Base-by-base conservation (phyloP, 1,140 invertebrate species). In the Brachionus calyciflorus region DNA sequence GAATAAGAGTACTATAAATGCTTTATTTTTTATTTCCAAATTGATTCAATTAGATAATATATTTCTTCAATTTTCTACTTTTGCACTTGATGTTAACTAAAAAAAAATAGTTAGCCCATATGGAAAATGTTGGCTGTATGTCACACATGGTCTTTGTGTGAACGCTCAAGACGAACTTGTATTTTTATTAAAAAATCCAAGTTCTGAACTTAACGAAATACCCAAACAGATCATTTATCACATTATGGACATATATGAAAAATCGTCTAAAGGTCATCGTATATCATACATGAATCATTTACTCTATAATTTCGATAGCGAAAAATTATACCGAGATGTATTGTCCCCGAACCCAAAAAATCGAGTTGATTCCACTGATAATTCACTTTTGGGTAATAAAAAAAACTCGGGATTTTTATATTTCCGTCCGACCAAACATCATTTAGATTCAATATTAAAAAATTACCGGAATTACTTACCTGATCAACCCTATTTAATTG, bases 141-240 rank as follows among this genome's bases (percentile, higher is more conserved):
- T 90, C 6, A 91, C 91, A 0, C 87, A 89, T 79, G 92, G 92
- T 21, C 84, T 94, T 80, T 89, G 89, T 60, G 90, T 90, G 73
- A 91, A 93, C 28, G 91, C 91, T 14, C 92, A 93, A 81, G 92
- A 93, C 83, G 93, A 94, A 86, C 84, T 94, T 19, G 88, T 93
- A 69, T 88, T 93, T 77, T 80, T 93, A 33, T 83, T 94, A 9
- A 73, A 53, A 17, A 14, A 41, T 17, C 5, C 40, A n/a, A 49
- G n/a, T 9, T 9, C 21, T 1, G 10, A 73, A 5, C 12, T 14
- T 2, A 24, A 51, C 14, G 6, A 51, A 33, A 33, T 73, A 24
- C 69, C 69, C 2, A 49, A 19, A 21, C 46, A 73, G 30, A 33
- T 73, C 7, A 17, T 73, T 28, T 55, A 51, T 41, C 69, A 73